These are phyloP conservation scores for Himalopsyche anomala DNA, from an alignment of 2,888 invertebrate species.

Conservation along the genomic window DNA sequence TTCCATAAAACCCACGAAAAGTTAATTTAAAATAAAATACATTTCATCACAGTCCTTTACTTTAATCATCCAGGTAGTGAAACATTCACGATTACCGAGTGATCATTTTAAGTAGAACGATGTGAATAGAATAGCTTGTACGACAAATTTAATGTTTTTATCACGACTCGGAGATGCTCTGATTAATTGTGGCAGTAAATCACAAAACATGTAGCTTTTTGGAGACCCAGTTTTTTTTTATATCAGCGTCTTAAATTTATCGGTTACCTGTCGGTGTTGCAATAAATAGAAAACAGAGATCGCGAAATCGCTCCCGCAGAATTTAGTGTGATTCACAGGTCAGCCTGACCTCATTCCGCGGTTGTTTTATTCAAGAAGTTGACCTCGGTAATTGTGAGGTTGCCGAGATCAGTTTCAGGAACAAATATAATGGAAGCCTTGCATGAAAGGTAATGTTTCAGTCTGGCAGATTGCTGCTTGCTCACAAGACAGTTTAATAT, in stretches of 20 bases:
- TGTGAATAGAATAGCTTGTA: not conserved
- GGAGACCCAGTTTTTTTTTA: not conserved
- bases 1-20: not conserved
- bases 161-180: not conserved
- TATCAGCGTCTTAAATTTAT: not conserved
- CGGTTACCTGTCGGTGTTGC: constrained; percentile 32
- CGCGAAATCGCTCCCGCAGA: constrained; percentile 10
- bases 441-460: constrained; percentile 20
- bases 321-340: constrained; percentile 54
- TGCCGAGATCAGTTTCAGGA: constrained; percentile 9
- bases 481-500: not conserved
- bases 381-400: constrained; percentile 37
- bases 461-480: not conserved
- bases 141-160: constrained; percentile 28
- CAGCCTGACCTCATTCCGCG: constrained; percentile 50
- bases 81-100: not conserved
- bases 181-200: constrained; percentile 19
- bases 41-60: constrained; percentile 8
- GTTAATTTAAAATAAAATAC: not conserved
- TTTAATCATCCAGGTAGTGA: constrained; percentile 12
- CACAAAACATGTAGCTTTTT: constrained; percentile 15
- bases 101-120: not conserved
- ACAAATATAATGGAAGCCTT: constrained; percentile 40
- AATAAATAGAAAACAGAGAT: constrained; percentile 30
- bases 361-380: constrained; percentile 32